Evolutionary conservation across 2,888 invertebrate genomes (phyloP), one percentile per base, ranked within the genome.

Genomic region (Caenorhabditis sp.): DNA sequence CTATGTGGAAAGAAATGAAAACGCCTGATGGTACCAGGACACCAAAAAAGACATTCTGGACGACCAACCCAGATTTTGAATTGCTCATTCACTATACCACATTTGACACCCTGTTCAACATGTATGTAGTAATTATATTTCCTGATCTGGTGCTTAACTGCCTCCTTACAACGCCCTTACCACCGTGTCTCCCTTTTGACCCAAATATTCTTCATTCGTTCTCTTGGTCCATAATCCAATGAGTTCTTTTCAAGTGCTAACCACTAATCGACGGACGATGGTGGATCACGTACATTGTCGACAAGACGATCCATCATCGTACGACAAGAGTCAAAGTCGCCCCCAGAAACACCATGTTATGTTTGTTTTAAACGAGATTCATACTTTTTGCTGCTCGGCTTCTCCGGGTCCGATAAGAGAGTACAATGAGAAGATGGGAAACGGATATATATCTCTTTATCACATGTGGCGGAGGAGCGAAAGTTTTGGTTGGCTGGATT

Each of bases 301-400:
- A 56, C 18, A 51, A 44, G 44, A 28, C 58, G 53, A 79, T 79
- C 78, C 69, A 79, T 79, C 78, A 79, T 79, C 65, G 50, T 74
- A 32, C 70, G 70, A 71, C 70, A 71, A 47, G 44, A 53, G 60
- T 65, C 60, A 50, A 51, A 58, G 64, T 51, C 20, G 51, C 50
- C 15, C 51, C 20, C 22, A 37, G 53, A 62, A 40, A 40, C 6
- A 47, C 64, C 69, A 44, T 40, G 50, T 60, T 51, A 70, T 78
- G 78, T 78, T 78, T 78, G 69, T 78, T 78, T 78, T 70, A 78
- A 70, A 78, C 69, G 32, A 35, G 60, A 74, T 74, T 74, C 74
- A 74, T 74, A 74, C 74, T 74, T 74, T 74, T 65, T n/a, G 58
- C 37, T 6, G 35, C 58, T 18, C 26, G 5, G 5, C 4, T 32